phyloP scores from a whole-genome alignment of 2,888 invertebrate genomes.

The Drosophila infuscata region DNA sequence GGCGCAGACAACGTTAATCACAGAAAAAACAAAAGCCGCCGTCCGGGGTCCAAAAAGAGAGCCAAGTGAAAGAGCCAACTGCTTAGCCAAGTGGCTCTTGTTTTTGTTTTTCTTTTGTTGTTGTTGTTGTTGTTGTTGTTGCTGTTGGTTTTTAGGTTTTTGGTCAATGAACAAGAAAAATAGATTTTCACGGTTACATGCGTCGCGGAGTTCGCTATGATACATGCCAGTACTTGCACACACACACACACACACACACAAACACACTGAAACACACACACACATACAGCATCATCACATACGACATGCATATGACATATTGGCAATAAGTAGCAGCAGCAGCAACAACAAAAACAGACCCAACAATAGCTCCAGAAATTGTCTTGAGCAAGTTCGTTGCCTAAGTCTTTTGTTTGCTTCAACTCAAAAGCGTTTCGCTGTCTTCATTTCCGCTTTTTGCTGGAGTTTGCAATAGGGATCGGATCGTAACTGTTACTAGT shows the following conservation, averaged over 20 bases:
- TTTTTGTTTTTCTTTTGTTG: constrained; percentile 15
- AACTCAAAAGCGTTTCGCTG: not conserved
- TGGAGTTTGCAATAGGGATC: not conserved
- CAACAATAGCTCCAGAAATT: constrained; percentile 14
- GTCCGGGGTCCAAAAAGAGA: constrained; percentile 16
- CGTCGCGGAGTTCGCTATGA: constrained; percentile 53
- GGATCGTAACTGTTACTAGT: not conserved
- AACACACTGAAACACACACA: constrained; percentile 4
- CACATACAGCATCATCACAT: constrained; percentile 14
- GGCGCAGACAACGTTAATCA: constrained; percentile 68
- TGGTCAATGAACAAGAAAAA: constrained; percentile 81
- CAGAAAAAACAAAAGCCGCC: constrained; percentile 61
- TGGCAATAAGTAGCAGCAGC: constrained; percentile 23
- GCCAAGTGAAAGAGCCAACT: constrained; percentile 66
- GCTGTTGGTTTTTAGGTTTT: constrained; percentile 52
- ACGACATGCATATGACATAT: constrained; percentile 60
- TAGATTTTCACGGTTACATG: constrained; percentile 79
- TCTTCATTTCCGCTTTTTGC: constrained; percentile 1
- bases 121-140: constrained; percentile 18
- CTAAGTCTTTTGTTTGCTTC: constrained; percentile 55
- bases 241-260: constrained; percentile 18
- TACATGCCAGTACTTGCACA: constrained; percentile 29
- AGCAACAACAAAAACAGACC: constrained; percentile 15
- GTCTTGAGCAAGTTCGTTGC: constrained; percentile 57
- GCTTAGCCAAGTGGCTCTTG: constrained; percentile 40